phyloP scores from a whole-genome alignment of 2,797 vertebrate species.

The Characodon lateralis region DNA sequence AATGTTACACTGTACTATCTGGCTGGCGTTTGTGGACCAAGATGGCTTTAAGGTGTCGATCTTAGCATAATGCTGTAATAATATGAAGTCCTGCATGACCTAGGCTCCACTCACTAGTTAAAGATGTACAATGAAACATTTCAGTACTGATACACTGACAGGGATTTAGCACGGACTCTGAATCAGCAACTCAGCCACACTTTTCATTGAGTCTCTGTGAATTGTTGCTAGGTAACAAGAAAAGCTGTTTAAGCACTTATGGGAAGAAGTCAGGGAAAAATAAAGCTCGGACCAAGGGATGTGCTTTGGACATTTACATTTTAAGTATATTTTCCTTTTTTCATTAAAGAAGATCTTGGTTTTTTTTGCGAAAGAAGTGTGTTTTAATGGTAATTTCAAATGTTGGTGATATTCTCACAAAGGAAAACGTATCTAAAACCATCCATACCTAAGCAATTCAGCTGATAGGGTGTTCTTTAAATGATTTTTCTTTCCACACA shows the following conservation, averaged over 20 bases:
- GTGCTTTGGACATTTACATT: background rate
- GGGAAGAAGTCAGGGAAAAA: conserved; percentile 22
- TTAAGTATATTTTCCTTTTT: conserved; percentile 2
- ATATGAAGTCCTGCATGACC: background rate
- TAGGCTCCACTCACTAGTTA: background rate
- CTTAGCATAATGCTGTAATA: background rate
- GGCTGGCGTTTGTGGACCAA: conserved; percentile 8
- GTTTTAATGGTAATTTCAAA: too few relatives aligned
- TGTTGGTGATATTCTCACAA: background rate
- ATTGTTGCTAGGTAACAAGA: conserved; percentile 61
- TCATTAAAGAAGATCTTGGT: background rate
- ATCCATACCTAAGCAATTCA: background rate
- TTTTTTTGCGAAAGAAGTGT: background rate
- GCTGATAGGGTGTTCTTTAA: background rate
- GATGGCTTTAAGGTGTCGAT: background rate
- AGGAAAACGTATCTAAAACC: background rate
- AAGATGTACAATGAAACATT: background rate
- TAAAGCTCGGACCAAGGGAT: conserved; percentile 6
- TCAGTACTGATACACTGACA: background rate
- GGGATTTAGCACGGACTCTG: background rate
- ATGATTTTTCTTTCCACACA: background rate
- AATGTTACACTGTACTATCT: background rate
- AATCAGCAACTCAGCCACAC: conserved; percentile 6
- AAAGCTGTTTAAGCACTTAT: conserved; percentile 30
- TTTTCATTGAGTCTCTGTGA: conserved; percentile 27